These are phyloP conservation scores for Xenentodon cancila DNA, from an alignment of 2,797 vertebrate species.

Conservation along the genomic window DNA sequence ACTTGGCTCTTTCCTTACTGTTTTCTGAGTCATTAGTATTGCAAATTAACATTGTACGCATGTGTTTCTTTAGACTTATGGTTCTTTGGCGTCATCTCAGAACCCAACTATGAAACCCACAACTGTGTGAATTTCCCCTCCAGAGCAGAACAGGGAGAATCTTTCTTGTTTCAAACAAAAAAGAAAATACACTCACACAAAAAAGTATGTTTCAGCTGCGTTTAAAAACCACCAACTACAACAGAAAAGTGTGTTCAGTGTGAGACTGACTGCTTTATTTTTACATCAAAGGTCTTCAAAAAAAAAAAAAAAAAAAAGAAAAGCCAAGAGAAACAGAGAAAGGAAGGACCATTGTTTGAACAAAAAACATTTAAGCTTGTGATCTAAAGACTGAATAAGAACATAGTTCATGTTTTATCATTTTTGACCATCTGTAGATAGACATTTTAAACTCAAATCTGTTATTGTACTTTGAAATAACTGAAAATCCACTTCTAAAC, in stretches of 20 bases:
- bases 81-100: no score
- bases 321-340: background rate
- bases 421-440: background rate
- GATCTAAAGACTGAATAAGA: background rate
- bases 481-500: no score
- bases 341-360: background rate
- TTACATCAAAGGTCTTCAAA: constrained; percentile 3
- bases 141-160: no score
- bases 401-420: background rate
- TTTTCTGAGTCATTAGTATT: no score
- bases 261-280: constrained; percentile 2
- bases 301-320: no score
- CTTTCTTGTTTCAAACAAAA: constrained; percentile 1
- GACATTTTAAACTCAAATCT: background rate
- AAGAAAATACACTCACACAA: background rate
- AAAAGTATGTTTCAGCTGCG: background rate
- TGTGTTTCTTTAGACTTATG: no score
- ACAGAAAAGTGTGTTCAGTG: background rate
- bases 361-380: background rate
- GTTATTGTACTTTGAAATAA: no score
- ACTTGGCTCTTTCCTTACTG: no score
- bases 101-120: no score
- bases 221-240: no score
- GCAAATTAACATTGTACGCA: no score
- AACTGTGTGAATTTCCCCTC: no score